Base-by-base conservation (phyloP, 2,888 invertebrate species). In the Pyrrhosoma nymphula region DNA sequence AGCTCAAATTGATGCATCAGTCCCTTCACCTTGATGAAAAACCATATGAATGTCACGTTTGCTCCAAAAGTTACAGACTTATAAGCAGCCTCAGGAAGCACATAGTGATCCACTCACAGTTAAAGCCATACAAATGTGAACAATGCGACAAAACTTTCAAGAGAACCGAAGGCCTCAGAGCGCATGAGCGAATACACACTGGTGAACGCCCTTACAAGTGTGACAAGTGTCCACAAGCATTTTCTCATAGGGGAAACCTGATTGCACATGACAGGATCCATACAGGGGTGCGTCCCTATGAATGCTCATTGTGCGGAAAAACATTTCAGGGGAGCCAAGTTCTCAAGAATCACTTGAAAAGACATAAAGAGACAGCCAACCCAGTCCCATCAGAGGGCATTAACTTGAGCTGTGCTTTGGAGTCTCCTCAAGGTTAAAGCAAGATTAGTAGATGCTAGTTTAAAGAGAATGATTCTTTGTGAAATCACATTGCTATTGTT, bases 191-290 rank as follows among this genome's bases (percentile, higher is more conserved):
- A 30, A 95, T 95, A 2, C 95, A 95, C 56, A 95, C 95, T 0
- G 95, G 95, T 6, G 90, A 95, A 26, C 95, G 55, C 30, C 95
- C 95, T 23, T 95, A 55, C 75, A 35, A 47, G 23, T 95, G 95
- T 56, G 23, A 95, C 18, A 30, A 95, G 0, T 95, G 95, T 30
- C 56, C 63, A 4, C 97, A 97, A 96, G 96, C 96, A 2, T 98
- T 98, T 96, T 97, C 97, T 96, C 98, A 97, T 96, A 97, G 97
- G 0, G 97, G 97, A 96, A 97, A 97, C 96, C 96, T 98, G 23
- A 96, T 97, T 82, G 96, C 98, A 8, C 98, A 98, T 96, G 97
- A 97, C 90, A 96, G 97, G 35, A 97, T 97, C 60, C 98, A 98
- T 96, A 98, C 98, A 3, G 97, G 97, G 26, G 90, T 26, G n/a